Percentiles rank a stretch among this genome's conserved stretches.
Evolutionary conservation across 2,888 invertebrate genomes (phyloP).

Genomic region (Cryptocheilus praepositus): DNA sequence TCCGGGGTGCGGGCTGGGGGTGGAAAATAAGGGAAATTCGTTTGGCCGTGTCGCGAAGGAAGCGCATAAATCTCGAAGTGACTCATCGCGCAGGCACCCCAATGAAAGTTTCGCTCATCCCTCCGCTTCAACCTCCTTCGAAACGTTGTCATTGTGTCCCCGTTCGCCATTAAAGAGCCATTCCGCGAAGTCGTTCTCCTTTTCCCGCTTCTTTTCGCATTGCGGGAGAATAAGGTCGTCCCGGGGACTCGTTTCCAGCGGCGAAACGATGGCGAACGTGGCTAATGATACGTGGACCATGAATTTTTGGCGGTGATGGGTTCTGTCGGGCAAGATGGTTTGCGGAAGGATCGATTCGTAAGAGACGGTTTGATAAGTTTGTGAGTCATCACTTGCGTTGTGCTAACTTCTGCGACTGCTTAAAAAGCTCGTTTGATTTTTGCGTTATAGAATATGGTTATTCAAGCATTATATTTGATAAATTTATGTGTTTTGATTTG

Average conservation of each 20-base stretch:
- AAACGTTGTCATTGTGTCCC: slow-evolving; percentile 46
- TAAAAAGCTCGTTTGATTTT: too few species aligned
- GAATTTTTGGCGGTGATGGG: neutral
- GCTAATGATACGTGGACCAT: slow-evolving; percentile 46
- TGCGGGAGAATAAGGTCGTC: neutral
- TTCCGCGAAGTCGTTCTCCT: slow-evolving; percentile 25
- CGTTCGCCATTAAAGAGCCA: slow-evolving; percentile 60
- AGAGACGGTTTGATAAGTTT: too few species aligned
- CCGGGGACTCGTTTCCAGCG: too few species aligned
- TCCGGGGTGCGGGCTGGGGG: too few species aligned
- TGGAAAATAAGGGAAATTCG: slow-evolving; percentile 58
- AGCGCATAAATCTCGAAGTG: slow-evolving; percentile 62
- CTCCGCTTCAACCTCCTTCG: slow-evolving; percentile 32
- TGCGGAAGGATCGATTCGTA: too few species aligned
- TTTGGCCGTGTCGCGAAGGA: slow-evolving; percentile 55
- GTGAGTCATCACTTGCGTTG: too few species aligned
- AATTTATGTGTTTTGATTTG: too few species aligned
- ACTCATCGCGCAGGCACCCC: slow-evolving; percentile 46
- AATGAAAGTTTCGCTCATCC: slow-evolving; percentile 53
- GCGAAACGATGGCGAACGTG: neutral
- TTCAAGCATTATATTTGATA: too few species aligned
- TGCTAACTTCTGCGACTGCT: too few species aligned
- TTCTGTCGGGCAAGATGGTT: too few species aligned
- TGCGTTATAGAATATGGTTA: too few species aligned
- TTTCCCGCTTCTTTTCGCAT: slow-evolving; percentile 20